Percentiles rank a stretch among this genome's conserved stretches.
Evolutionary conservation across 64 coral and sea anemone species (phyloP).

Genomic region (Acropora tenuis): DNA sequence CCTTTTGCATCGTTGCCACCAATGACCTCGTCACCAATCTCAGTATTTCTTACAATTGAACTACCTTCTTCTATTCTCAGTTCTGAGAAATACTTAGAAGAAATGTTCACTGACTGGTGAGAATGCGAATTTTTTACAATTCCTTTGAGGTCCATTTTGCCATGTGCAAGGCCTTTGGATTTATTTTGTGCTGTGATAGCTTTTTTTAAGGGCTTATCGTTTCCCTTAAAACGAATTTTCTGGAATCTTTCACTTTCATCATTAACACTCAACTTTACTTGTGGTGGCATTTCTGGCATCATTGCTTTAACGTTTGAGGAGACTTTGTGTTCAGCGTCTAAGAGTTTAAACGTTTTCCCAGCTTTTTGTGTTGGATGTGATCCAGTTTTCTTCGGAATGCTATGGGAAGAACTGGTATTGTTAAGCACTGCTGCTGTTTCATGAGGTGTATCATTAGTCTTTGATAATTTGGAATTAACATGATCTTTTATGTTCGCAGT

Average conservation of each 20-base stretch:
- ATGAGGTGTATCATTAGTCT: not conserved
- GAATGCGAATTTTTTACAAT: not conserved
- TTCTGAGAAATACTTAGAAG: not conserved
- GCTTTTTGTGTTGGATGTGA: not conserved
- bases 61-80: not conserved
- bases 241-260: not conserved
- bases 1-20: not conserved
- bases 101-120: not conserved
- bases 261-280: not conserved
- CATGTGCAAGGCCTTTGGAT: not conserved
- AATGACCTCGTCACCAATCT: not conserved
- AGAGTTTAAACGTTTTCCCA: not conserved
- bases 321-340: not conserved
- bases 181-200: not conserved
- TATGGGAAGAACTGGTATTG: not conserved
- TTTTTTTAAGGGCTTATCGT: not conserved
- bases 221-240: not conserved
- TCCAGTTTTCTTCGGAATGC: not conserved
- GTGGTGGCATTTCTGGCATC: not conserved
- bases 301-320: not conserved
- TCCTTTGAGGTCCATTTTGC: not conserved
- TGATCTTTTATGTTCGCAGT: not conserved
- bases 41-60: not conserved
- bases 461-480: not conserved
- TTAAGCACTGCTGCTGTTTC: not conserved